These are phyloP conservation scores for Smittia aterrima DNA, from an alignment of 2,888 invertebrate genomes.

Conservation along the genomic window DNA sequence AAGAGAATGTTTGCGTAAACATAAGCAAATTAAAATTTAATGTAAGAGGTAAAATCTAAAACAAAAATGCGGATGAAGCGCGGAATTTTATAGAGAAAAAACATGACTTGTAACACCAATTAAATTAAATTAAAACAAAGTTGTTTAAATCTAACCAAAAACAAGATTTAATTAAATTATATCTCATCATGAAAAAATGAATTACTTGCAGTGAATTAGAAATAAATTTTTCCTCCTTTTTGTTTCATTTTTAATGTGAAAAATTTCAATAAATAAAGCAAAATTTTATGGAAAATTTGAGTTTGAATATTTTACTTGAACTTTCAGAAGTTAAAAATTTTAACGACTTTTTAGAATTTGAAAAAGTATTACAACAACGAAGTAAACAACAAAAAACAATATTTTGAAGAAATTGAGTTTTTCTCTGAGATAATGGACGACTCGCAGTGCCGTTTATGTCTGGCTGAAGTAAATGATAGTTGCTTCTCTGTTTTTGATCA, in stretches of 20 bases:
- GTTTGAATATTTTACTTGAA: too few species aligned
- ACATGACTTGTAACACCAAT: constrained; percentile 8
- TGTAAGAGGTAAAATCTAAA: neutral
- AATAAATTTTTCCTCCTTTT: constrained; percentile 19
- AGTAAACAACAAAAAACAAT: neutral
- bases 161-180: neutral
- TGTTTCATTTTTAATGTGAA: constrained; percentile 35
- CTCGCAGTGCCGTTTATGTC: constrained; percentile 15
- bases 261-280: constrained; percentile 31
- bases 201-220: neutral
- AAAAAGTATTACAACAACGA: neutral
- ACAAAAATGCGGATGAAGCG: neutral
- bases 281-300: constrained; percentile 26
- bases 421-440: constrained; percentile 7
- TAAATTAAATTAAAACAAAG: constrained; percentile 3
- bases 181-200: neutral
- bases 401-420: neutral
- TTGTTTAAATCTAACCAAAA: neutral
- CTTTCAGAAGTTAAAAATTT: too few species aligned
- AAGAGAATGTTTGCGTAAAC: neutral
- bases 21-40: neutral
- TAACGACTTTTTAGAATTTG: too few species aligned
- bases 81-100: neutral
- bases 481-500: neutral
- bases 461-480: neutral